A percentile compares a stretch with the other conserved stretches of the same genome.
These are phyloP conservation scores for Pantherophis guttatus DNA, from an alignment of 2,113 vertebrate genomes.

Conservation along the genomic window DNA sequence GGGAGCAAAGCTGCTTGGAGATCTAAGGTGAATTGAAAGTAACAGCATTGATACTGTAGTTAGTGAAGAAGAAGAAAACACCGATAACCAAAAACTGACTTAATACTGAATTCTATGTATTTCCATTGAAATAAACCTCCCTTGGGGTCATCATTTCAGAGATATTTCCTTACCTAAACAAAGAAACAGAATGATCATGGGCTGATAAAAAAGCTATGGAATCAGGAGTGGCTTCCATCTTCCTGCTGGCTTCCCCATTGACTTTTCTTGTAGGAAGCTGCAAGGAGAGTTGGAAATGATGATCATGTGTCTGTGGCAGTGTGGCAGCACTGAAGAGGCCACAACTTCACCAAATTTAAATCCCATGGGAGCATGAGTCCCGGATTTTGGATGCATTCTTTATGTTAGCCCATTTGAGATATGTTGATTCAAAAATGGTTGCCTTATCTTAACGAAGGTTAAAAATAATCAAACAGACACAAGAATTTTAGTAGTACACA, in stretches of 20 bases:
- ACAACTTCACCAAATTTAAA: neutral
- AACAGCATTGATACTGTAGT: constrained; percentile 32
- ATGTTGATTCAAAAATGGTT: neutral
- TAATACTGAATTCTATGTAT: constrained; percentile 34
- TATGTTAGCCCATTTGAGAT: neutral
- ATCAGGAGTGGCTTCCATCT: neutral
- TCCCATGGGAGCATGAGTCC: neutral
- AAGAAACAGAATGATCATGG: neutral
- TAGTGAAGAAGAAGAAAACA: constrained; percentile 28
- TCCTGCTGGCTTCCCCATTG: neutral
- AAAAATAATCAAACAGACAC: neutral
- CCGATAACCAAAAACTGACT: constrained; percentile 6
- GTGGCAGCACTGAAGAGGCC: neutral
- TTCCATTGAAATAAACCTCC: neutral
- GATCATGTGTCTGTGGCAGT: neutral
- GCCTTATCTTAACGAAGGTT: neutral
- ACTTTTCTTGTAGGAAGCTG: neutral
- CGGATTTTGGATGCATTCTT: neutral
- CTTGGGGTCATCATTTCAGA: neutral
- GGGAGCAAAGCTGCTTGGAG: neutral
- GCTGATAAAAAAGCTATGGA: neutral
- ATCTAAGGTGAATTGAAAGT: constrained; percentile 10
- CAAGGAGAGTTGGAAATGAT: neutral
- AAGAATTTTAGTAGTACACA: neutral
- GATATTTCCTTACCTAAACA: neutral